phyloP scores from a whole-genome alignment of 2,888 invertebrate species.

The Aquatica leii region DNA sequence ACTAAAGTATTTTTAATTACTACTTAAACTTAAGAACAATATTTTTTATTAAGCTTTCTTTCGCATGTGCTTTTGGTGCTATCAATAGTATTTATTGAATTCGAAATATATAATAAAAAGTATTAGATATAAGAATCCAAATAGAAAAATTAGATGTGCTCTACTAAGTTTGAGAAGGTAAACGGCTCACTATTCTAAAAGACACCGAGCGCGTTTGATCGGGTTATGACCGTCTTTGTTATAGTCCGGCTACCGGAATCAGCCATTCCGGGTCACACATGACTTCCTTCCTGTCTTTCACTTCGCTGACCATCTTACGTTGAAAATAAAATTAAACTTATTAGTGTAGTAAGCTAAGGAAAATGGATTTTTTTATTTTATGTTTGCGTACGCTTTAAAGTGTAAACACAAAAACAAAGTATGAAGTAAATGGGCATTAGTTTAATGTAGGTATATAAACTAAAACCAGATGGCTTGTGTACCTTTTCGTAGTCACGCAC shows the following conservation, averaged over 20 bases:
- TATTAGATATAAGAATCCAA: too few species aligned
- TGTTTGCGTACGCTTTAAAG: too few species aligned
- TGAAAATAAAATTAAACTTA: constrained; percentile 22
- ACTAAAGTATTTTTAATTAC: too few species aligned
- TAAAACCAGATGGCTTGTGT: not conserved
- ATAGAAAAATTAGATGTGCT: constrained; percentile 24
- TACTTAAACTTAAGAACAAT: too few species aligned
- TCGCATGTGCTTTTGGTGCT: too few species aligned
- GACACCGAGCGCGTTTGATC: constrained; percentile 26
- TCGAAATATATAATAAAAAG: too few species aligned
- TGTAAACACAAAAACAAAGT: too few species aligned
- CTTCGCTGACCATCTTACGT: constrained; percentile 20
- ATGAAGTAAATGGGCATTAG: too few species aligned
- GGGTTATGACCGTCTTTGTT: constrained; percentile 39
- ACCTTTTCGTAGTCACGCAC: not conserved
- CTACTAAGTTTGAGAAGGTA: constrained; percentile 27
- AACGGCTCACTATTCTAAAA: constrained; percentile 23
- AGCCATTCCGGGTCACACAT: constrained; percentile 49
- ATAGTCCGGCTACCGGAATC: constrained; percentile 44
- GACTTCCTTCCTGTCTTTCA: constrained; percentile 36
- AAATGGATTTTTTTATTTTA: too few species aligned
- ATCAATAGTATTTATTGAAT: too few species aligned
- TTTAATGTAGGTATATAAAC: too few species aligned
- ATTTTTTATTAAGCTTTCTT: too few species aligned
- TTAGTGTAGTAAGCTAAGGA: not conserved